These are phyloP conservation scores for Poecilia wingei DNA, from an alignment of 2,797 vertebrate species.

Conservation along the genomic window DNA sequence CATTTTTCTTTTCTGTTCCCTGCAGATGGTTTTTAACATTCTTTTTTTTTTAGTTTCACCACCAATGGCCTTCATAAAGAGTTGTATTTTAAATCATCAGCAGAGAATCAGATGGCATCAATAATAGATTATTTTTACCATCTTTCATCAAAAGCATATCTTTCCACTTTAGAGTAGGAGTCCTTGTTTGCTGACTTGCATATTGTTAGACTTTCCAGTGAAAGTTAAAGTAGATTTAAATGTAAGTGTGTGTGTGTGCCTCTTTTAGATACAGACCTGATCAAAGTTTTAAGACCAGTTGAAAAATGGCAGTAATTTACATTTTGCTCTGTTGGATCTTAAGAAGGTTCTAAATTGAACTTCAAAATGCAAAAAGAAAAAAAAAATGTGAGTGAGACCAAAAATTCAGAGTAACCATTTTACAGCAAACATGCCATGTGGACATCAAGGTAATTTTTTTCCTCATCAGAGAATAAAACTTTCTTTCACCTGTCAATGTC, in stretches of 20 bases:
- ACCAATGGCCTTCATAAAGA: constrained; percentile 28
- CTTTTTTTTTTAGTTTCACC: constrained; percentile 16
- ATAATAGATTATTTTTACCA: not conserved
- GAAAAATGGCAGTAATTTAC: too few species aligned
- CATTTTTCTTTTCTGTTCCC: not conserved
- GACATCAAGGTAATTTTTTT: too few species aligned
- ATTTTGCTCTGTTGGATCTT: too few species aligned
- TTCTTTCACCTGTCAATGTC: too few species aligned
- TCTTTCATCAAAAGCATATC: not conserved
- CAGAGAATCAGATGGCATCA: constrained; percentile 22
- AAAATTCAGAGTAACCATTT: too few species aligned
- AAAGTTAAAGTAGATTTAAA: not conserved
- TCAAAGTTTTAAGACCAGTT: too few species aligned
- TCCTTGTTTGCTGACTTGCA: not conserved
- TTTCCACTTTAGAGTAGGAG: not conserved
- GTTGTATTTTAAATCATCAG: constrained; percentile 39
- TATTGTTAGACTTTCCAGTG: not conserved
- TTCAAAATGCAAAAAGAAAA: too few species aligned
- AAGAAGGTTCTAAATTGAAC: too few species aligned
- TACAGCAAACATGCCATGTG: too few species aligned
- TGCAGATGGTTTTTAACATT: not conserved
- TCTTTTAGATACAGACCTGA: constrained; percentile 8
- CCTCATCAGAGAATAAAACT: too few species aligned
- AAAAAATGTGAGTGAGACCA: too few species aligned
- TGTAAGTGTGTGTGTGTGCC: not conserved